Percentiles rank a stretch among this genome's conserved stretches.
phyloP scores from a whole-genome alignment of 2,888 invertebrate species.

The Dugesia japonica region DNA sequence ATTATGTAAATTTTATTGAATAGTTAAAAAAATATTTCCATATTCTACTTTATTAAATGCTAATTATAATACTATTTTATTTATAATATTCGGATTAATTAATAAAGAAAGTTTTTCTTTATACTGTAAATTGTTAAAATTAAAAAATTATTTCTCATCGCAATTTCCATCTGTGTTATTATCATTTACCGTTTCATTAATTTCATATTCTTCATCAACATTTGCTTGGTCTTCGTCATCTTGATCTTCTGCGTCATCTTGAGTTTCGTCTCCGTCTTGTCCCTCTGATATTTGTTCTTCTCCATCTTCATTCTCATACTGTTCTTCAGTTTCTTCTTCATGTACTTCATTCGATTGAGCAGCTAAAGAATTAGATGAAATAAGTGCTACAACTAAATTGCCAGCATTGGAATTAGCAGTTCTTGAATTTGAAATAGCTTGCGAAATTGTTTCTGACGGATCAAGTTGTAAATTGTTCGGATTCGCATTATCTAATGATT shows the following conservation, averaged over 20 bases:
- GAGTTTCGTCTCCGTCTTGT: background rate
- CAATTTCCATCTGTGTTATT: background rate
- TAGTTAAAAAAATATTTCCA: too few relatives aligned
- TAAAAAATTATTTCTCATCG: background rate
- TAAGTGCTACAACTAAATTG: background rate
- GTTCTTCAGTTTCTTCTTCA: conserved; percentile 13
- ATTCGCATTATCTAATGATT: background rate
- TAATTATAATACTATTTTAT: background rate
- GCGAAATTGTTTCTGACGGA: background rate
- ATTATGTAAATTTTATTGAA: too few relatives aligned
- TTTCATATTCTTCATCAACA: background rate
- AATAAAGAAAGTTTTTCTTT: background rate
- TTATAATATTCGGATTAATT: background rate
- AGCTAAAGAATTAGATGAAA: background rate
- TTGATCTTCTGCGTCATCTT: background rate
- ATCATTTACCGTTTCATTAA: background rate
- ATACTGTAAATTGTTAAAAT: background rate
- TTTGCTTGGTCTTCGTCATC: background rate
- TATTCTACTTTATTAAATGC: too few relatives aligned
- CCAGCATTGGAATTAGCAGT: background rate
- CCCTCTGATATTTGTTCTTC: background rate
- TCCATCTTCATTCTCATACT: background rate
- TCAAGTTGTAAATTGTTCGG: background rate
- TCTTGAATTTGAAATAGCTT: background rate
- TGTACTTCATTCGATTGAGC: background rate